Percentiles rank a stretch among this genome's conserved stretches.
Conservation (phyloP, 2,113 vertebrate genomes). For the Pelecanus crispus region DNA sequence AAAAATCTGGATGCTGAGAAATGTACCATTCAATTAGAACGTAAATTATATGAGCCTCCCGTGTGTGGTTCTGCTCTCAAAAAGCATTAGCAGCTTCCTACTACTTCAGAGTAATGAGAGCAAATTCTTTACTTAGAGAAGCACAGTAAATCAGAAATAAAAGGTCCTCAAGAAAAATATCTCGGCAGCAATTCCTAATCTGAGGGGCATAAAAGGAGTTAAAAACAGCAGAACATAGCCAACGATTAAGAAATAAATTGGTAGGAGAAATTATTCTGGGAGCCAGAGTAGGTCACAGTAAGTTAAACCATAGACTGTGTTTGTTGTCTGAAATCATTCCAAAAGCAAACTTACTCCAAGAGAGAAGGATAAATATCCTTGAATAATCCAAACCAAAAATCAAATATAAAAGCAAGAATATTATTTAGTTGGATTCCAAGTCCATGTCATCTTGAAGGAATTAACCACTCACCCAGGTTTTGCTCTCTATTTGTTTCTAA, state of each 20-base stretch:
- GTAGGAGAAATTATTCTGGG: background rate
- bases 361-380: background rate
- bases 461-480: background rate
- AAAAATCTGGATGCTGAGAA: slow-evolving; percentile 3
- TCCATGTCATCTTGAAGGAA: background rate
- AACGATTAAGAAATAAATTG: background rate
- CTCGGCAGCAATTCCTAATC: background rate
- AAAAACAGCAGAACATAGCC: background rate
- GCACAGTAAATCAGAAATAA: background rate
- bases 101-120: background rate
- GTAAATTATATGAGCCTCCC: slow-evolving; percentile 9
- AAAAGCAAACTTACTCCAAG: slow-evolving; percentile 10
- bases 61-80: slow-evolving; percentile 1
- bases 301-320: background rate
- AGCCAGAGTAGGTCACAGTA: background rate
- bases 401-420: background rate
- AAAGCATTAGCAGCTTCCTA: background rate
- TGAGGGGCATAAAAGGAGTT: slow-evolving; percentile 9
- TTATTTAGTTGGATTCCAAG: background rate
- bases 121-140: background rate
- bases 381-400: slow-evolving; percentile 24
- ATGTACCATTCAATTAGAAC: background rate
- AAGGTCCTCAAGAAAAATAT: background rate
- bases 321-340: slow-evolving; percentile 26
- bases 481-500: background rate